Evolutionary conservation across 2,113 vertebrate genomes (phyloP).

Genomic region (Ibidorhyncha struthersii): DNA sequence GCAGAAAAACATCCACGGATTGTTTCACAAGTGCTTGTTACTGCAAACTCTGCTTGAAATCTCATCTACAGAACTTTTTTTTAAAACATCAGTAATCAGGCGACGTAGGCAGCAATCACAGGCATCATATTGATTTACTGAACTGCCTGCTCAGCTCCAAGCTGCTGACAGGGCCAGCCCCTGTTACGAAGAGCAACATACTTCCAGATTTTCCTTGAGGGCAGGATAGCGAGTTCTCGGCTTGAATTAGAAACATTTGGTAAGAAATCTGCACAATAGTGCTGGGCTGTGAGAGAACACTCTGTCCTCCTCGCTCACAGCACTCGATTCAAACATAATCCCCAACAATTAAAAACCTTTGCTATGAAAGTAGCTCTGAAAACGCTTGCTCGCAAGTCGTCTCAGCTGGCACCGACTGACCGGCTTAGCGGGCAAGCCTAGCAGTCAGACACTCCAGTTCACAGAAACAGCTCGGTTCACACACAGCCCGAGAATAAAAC

Average conservation of each 20-base stretch:
- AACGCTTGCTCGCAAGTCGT: neutral
- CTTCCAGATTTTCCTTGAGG: constrained; percentile 16
- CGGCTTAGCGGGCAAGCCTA: neutral
- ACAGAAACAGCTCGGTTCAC: neutral
- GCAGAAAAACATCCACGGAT: neutral
- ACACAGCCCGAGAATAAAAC: neutral
- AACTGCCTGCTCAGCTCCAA: neutral
- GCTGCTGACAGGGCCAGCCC: neutral
- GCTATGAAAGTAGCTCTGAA: neutral
- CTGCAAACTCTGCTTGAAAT: neutral
- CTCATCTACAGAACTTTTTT: neutral
- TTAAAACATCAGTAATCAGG: neutral
- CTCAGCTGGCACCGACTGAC: neutral
- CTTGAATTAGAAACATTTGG: constrained; percentile 33
- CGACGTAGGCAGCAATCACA: neutral
- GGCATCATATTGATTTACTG: neutral
- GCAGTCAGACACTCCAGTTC: neutral
- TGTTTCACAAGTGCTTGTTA: neutral
- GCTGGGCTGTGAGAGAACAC: constrained; percentile 1
- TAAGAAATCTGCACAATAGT: constrained; percentile 22
- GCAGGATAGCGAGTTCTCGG: constrained; percentile 21
- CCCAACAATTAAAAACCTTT: neutral
- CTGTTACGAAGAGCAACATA: neutral
- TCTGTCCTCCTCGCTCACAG: neutral
- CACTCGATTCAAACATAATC: neutral